Evolutionary conservation across 2,888 invertebrate species (phyloP).

Genomic region (Stenoptilia bipunctidactyla): DNA sequence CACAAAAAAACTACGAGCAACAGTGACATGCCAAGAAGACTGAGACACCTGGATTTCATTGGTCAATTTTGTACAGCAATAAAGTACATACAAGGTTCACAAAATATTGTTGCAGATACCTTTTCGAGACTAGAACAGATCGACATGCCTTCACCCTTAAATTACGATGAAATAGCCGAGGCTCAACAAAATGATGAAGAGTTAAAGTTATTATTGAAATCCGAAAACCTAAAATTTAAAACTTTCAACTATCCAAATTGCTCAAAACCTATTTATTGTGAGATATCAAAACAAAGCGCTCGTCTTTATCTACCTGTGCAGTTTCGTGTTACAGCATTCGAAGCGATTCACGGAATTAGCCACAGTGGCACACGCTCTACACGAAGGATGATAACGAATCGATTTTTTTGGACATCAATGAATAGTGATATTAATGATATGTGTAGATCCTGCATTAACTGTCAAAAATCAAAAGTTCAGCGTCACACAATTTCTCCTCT

Average conservation of each 20-base stretch:
- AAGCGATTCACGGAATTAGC: slow-evolving; percentile 8
- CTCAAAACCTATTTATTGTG: not conserved
- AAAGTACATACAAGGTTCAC: slow-evolving; percentile 6
- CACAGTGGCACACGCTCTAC: slow-evolving; percentile 3
- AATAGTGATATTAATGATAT: too few relatives aligned
- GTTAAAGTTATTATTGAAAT: not conserved
- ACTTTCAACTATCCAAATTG: not conserved
- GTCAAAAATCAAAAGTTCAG: too few relatives aligned
- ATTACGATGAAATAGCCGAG: slow-evolving; percentile 8
- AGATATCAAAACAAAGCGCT: not conserved
- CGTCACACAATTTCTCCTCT: too few relatives aligned
- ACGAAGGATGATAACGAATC: too few relatives aligned
- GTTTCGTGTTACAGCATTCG: slow-evolving; percentile 5
- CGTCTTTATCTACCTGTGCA: slow-evolving; percentile 3
- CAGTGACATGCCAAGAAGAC: slow-evolving; percentile 9
- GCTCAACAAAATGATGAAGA: slow-evolving; percentile 6
- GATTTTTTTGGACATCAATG: too few relatives aligned
- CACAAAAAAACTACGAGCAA: slow-evolving; percentile 8
- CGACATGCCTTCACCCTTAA: slow-evolving; percentile 7
- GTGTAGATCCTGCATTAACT: too few relatives aligned
- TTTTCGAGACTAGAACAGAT: slow-evolving; percentile 8
- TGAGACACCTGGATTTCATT: slow-evolving; percentile 11
- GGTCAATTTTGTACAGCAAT: slow-evolving; percentile 11
- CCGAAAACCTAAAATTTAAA: not conserved
- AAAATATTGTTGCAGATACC: slow-evolving; percentile 10